These are phyloP conservation scores for Periphyllus acericola DNA, from an alignment of 2,888 invertebrate genomes.

Conservation along the genomic window DNA sequence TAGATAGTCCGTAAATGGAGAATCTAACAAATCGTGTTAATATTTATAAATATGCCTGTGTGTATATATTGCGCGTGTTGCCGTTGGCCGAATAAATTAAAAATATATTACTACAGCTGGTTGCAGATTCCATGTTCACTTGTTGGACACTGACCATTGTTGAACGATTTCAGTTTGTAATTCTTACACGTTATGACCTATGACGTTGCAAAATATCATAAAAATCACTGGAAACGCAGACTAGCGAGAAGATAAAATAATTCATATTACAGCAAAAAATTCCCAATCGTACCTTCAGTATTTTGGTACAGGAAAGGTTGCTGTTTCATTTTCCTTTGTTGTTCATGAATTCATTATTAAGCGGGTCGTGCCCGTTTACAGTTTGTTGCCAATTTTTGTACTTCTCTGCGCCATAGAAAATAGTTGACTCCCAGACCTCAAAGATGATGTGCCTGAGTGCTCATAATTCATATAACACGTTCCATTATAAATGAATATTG, in stretches of 20 bases:
- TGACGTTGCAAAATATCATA: not conserved
- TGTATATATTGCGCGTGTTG: too few species aligned
- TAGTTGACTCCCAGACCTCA: not conserved
- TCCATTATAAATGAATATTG: not conserved
- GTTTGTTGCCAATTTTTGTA: conserved; percentile 35
- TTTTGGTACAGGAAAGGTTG: conserved; percentile 1
- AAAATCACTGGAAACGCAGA: not conserved
- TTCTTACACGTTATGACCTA: too few species aligned
- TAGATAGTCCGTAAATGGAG: too few species aligned
- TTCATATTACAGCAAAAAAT: conserved; percentile 7
- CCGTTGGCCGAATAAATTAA: too few species aligned
- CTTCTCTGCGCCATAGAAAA: not conserved
- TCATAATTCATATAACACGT: too few species aligned
- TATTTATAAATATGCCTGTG: too few species aligned
- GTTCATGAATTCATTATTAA: not conserved
- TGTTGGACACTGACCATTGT: too few species aligned
- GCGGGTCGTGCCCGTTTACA: not conserved
- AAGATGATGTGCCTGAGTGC: not conserved
- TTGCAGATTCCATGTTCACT: too few species aligned
- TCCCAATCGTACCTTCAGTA: not conserved
- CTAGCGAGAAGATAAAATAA: not conserved
- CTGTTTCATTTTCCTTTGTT: conserved; percentile 1
- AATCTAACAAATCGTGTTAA: too few species aligned
- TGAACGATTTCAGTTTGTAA: too few species aligned
- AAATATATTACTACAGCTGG: too few species aligned